Percentiles rank a stretch among this genome's conserved stretches.
These are phyloP conservation scores for Bucorvus abyssinicus DNA, from an alignment of 2,797 vertebrate species.

Conservation along the genomic window DNA sequence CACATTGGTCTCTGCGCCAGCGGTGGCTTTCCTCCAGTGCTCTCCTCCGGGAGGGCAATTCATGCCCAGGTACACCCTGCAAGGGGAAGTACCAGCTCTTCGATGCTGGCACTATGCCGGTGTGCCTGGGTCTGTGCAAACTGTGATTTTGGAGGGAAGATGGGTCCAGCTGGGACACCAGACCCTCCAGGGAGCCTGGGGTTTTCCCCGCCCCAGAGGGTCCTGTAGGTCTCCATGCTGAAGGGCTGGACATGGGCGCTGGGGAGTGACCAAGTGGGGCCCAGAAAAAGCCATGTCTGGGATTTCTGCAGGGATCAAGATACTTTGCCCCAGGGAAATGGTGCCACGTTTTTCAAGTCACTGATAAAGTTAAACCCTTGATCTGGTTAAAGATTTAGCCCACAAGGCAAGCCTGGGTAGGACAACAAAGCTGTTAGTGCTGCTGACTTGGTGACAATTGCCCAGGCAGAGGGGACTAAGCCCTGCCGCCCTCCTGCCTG, in stretches of 20 bases:
- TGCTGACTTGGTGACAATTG: not conserved
- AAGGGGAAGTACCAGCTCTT: not conserved
- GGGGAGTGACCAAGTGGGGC: not conserved
- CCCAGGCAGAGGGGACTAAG: not conserved
- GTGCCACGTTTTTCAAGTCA: conserved; percentile 44
- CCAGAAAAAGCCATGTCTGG: not conserved
- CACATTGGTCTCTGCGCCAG: accelerated
- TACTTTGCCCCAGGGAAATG: conserved; percentile 37
- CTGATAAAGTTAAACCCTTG: conserved; percentile 68
- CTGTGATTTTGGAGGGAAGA: not conserved
- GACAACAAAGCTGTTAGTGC: not conserved
- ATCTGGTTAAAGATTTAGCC: conserved; percentile 46
- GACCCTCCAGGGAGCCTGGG: accelerated
- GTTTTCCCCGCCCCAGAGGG: not conserved
- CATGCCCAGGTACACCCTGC: not conserved
- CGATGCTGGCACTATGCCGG: accelerated
- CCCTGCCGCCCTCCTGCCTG: not conserved
- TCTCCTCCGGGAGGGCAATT: accelerated
- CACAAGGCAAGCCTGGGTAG: not conserved
- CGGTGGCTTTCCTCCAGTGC: accelerated
- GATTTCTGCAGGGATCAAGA: not conserved
- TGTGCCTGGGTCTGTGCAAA: not conserved
- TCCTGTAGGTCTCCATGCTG: accelerated
- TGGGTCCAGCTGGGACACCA: not conserved
- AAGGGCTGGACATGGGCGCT: accelerated